Conservation (phyloP, 64 coral and sea anemone species). For the Montipora cactus region DNA sequence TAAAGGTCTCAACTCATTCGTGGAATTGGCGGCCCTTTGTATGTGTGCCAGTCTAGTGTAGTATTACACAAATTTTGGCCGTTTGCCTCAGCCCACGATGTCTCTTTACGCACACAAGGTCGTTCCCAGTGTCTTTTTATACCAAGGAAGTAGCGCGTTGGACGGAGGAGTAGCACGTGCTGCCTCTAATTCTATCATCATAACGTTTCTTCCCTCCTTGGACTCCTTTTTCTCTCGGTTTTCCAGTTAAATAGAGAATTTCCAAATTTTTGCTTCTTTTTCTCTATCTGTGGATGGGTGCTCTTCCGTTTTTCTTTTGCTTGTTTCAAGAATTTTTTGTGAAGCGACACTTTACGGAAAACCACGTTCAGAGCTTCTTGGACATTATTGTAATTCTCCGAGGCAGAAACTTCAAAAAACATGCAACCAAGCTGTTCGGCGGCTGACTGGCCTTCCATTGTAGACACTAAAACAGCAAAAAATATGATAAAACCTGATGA, state of each 20-base stretch:
- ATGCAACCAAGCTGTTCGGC: constrained; percentile 94
- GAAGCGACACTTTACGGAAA: constrained; percentile 84
- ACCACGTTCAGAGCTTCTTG: constrained; percentile 86
- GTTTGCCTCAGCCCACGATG: no score
- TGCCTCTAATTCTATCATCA: not conserved
- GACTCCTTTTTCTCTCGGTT: constrained; percentile 71
- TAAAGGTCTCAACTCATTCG: no score
- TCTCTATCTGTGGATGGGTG: constrained; percentile 38
- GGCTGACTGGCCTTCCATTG: constrained; percentile 85
- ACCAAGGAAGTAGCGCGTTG: no score
- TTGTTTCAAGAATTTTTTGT: constrained; percentile 79
- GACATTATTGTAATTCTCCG: constrained; percentile 93
- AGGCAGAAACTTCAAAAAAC: constrained; percentile 97
- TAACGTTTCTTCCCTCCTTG: constrained; percentile 40
- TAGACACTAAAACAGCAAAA: constrained; percentile 66
- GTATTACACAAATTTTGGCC: no score
- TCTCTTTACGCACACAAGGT: no score
- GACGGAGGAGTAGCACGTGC: no score
- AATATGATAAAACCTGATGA: no score
- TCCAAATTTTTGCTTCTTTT: constrained; percentile 93
- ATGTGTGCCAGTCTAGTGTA: no score
- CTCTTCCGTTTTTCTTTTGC: constrained; percentile 81
- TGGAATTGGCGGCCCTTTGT: no score
- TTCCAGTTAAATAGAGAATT: constrained; percentile 94
- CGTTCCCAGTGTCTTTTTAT: no score